These are phyloP conservation scores for Corvus hawaiiensis DNA, from an alignment of 2,113 vertebrate genomes.

Conservation along the genomic window DNA sequence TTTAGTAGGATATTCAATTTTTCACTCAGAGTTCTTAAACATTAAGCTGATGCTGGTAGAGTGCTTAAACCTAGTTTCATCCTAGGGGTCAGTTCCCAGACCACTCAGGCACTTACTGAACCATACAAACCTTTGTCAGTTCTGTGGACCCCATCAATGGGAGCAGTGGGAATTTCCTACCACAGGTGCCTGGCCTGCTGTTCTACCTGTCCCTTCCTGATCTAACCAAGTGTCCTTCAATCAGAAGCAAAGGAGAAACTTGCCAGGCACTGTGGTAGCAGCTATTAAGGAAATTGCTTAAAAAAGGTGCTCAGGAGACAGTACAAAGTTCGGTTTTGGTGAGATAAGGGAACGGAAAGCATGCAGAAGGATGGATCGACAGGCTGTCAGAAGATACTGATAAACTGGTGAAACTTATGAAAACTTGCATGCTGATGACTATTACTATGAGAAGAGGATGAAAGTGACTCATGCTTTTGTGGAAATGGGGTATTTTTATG, in stretches of 20 bases:
- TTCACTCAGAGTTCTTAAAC: neutral
- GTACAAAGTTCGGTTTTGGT: neutral
- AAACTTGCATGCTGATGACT: neutral
- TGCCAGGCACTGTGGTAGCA: neutral
- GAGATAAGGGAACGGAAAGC: neutral
- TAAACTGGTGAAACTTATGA: neutral
- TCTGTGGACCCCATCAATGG: neutral
- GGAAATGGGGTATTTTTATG: neutral
- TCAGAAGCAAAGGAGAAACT: neutral
- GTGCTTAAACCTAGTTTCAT: neutral
- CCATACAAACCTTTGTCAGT: neutral
- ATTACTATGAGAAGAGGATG: neutral
- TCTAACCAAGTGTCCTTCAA: neutral
- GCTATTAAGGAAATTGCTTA: neutral
- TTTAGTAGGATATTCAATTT: neutral
- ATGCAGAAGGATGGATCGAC: fast-evolving
- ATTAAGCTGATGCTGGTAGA: neutral
- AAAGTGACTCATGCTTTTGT: neutral
- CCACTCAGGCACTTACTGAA: neutral
- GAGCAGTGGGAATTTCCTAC: neutral
- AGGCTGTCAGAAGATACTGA: neutral
- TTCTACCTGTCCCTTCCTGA: neutral
- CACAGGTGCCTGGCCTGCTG: neutral
- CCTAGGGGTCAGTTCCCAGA: neutral
- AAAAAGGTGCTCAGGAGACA: neutral